phyloP scores from a whole-genome alignment of 2,888 invertebrate species.

The Leptarthrus brevirostris region DNA sequence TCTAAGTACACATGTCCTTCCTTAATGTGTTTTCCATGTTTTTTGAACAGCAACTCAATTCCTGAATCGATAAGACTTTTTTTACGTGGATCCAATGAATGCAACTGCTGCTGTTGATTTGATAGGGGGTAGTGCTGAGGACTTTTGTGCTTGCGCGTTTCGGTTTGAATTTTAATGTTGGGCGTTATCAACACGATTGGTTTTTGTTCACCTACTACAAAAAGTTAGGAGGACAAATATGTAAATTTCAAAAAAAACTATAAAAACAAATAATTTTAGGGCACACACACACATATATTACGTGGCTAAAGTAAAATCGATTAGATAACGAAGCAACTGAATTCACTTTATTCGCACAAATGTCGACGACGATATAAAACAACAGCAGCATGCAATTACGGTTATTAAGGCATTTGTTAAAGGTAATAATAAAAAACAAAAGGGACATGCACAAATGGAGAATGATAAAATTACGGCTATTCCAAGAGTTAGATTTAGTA shows the following conservation, averaged over 20 bases:
- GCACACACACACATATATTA: no score
- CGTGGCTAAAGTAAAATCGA: neutral
- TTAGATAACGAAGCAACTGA: constrained; percentile 31
- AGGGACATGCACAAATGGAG: neutral
- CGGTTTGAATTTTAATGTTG: constrained; percentile 56
- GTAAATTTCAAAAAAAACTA: constrained; percentile 3
- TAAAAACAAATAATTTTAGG: neutral
- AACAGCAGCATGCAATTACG: constrained; percentile 51
- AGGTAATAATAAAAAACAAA: no score
- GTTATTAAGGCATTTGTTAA: neutral
- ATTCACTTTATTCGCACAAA: neutral
- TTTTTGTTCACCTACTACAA: constrained; percentile 55
- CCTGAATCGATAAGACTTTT: constrained; percentile 56
- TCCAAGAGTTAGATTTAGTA: neutral
- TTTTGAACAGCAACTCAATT: constrained; percentile 56
- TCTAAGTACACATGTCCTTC: constrained; percentile 53
- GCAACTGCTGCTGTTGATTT: constrained; percentile 18
- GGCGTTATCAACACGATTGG: constrained; percentile 56
- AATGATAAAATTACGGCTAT: neutral
- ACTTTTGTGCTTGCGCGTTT: constrained; percentile 42
- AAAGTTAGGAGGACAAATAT: constrained; percentile 17
- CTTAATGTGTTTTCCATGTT: constrained; percentile 54
- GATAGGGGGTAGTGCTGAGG: constrained; percentile 7
- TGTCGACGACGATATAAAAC: constrained; percentile 40
- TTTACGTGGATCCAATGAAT: constrained; percentile 51